Percentiles rank a stretch among this genome's conserved stretches.
These are phyloP conservation scores for Xenentodon cancila DNA, from an alignment of 2,797 vertebrate species.

Conservation along the genomic window DNA sequence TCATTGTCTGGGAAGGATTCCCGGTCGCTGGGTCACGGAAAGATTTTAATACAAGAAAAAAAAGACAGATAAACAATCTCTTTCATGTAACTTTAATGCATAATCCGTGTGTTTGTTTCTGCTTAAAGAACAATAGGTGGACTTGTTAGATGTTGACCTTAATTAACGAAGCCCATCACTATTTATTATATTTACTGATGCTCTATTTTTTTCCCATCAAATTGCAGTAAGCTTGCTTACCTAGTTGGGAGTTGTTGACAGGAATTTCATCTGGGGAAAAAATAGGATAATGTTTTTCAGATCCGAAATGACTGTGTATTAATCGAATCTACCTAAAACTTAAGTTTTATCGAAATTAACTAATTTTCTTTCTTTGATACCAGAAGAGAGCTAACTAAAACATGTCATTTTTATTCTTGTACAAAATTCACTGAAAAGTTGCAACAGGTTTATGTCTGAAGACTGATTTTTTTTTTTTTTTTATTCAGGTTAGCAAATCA, in stretches of 20 bases:
- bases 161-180: too few species aligned
- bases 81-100: too few species aligned
- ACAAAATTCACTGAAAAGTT: background rate
- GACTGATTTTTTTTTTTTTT: background rate
- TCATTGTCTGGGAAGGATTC: constrained; percentile 79
- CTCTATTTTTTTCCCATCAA: constrained; percentile 1
- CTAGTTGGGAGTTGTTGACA: constrained; percentile 93
- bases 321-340: too few species aligned
- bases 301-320: background rate
- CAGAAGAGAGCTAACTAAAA: background rate
- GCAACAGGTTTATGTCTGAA: too few species aligned
- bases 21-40: constrained; percentile 70
- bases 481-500: too few species aligned
- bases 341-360: background rate
- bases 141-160: too few species aligned
- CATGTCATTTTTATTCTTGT: background rate
- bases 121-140: too few species aligned
- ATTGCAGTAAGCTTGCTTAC: constrained; percentile 78
- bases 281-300: background rate
- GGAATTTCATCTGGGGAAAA: constrained; percentile 90
- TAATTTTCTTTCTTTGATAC: background rate
- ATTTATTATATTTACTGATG: background rate
- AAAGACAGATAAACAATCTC: background rate
- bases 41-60: background rate
- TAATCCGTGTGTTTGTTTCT: too few species aligned